Evolutionary conservation across 2,797 vertebrate species (phyloP), one percentile per base, ranked within the genome.

Genomic region (Micromesistius poutassou): DNA sequence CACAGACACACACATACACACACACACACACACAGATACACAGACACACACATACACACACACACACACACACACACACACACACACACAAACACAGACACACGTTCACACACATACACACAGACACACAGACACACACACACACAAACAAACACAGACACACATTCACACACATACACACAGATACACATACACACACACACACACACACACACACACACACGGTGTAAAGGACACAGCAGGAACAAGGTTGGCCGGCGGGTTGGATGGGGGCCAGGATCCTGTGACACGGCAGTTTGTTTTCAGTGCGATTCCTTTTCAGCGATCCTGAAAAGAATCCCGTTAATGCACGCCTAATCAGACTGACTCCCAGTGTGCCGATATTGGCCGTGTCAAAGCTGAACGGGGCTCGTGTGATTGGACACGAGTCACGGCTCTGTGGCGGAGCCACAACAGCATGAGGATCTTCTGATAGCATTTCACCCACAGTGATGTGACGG

Each of bases 221-320:
- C 66, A 70, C 82, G 78, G 84, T 83, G 76, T 42, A 55, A 81
- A 77, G 22, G 35, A 76, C 75, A 22, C 79, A 73, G 77, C 81
- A 80, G 81, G 80, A 79, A 79, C 90, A 91, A n/a, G 88, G 91
- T 89, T 87, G 89, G 4, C 70, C 6, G 22, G 2, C 31, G 30
- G 40, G 72, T 77, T 78, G 66, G 78, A 79, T 25, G 40, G 5
- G 5, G 33, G 76, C 1, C 74, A 66, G 19, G 16, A 35, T n/a
- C 50, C 74, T 35, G n/a, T 40, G 82, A 86, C 78, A 78, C 5
- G 68, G 81, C 77, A 30, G 71, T 72, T 78, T 76, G 81, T 82
- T 81, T 78, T 83, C 78, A 76, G 16, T 8, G 1, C 62, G 9
- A 38, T 38, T 38, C 36, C 36, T 38, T 38, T 38, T 38, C 36